These are phyloP conservation scores for Drosophila persimilis DNA, from an alignment of 1,140 invertebrate species.

Conservation along the genomic window DNA sequence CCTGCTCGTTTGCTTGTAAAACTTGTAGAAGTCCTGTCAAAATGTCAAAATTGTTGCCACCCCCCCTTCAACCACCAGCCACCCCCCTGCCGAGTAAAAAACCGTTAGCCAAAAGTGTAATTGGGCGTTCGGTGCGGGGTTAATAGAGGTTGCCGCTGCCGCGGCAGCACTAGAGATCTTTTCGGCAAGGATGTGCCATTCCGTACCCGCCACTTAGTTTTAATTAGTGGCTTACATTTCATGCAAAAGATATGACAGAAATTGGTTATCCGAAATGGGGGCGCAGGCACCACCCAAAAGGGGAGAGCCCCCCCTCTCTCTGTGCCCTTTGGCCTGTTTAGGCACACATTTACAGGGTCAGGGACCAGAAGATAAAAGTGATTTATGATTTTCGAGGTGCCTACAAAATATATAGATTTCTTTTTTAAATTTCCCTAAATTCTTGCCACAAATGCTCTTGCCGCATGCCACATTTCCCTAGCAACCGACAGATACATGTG, in stretches of 20 bases:
- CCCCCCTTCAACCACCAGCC: not conserved
- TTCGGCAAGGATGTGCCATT: conserved; percentile 48
- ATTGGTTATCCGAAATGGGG: conserved; percentile 40
- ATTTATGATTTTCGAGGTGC: too few species aligned
- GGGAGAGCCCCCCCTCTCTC: too few species aligned
- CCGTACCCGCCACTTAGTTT: conserved; percentile 68
- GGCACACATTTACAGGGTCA: too few species aligned
- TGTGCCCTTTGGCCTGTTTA: too few species aligned
- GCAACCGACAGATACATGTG: conserved; percentile 35
- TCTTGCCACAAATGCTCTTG: too few species aligned
- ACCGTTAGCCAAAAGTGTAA: conserved; percentile 68
- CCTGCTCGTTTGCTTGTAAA: conserved; percentile 52
- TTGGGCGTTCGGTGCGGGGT: conserved; percentile 71
- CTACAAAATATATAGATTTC: not conserved
- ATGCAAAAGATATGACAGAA: conserved; percentile 50
- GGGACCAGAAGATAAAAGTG: too few species aligned
- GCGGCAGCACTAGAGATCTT: conserved; percentile 26
- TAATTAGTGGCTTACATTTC: conserved; percentile 74
- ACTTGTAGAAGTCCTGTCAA: conserved; percentile 61
- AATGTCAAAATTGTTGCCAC: conserved; percentile 70
- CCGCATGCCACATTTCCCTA: too few species aligned
- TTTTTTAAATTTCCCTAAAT: too few species aligned
- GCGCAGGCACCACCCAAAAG: not conserved
- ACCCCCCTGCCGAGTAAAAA: conserved; percentile 41
- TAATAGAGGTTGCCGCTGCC: conserved; percentile 69